These are phyloP conservation scores for Kuschelorhynchus macadamiae DNA, from an alignment of 2,888 invertebrate species.

Conservation along the genomic window DNA sequence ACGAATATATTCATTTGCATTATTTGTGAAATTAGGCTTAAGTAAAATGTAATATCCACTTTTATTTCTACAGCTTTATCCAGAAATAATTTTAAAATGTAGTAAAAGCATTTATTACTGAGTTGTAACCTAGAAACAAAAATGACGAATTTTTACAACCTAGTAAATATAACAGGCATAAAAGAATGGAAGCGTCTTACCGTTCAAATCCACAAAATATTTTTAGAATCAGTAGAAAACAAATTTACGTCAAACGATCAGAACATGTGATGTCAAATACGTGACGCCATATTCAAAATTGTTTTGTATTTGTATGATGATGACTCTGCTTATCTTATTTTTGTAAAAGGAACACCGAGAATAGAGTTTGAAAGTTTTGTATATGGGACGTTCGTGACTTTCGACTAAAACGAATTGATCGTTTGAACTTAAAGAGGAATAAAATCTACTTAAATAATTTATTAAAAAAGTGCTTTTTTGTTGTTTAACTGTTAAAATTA, in stretches of 20 bases:
- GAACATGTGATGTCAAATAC: constrained; percentile 21
- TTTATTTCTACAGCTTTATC: too few relatives aligned
- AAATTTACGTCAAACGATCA: constrained; percentile 28
- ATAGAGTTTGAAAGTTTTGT: not conserved
- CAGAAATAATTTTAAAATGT: too few relatives aligned
- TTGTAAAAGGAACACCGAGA: constrained; percentile 2
- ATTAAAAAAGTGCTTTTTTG: too few relatives aligned
- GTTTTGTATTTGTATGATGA: constrained; percentile 13
- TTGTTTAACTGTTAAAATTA: too few relatives aligned
- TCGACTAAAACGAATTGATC: not conserved
- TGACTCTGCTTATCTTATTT: constrained; percentile 20
- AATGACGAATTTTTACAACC: not conserved
- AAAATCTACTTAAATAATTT: too few relatives aligned
- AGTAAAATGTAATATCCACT: too few relatives aligned
- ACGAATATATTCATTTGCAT: too few relatives aligned
- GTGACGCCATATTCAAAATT: constrained; percentile 28
- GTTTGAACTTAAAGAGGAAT: not conserved
- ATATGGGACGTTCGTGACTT: constrained; percentile 12
- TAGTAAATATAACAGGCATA: constrained; percentile 1
- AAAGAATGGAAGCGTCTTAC: constrained; percentile 1
- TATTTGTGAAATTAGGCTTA: too few relatives aligned
- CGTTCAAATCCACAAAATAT: constrained; percentile 5
- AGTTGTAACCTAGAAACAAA: too few relatives aligned
- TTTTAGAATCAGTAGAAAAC: constrained; percentile 21
- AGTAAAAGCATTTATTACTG: too few relatives aligned